Evolutionary conservation across 2,888 invertebrate species (phyloP).

Genomic region (Meteorus colon): DNA sequence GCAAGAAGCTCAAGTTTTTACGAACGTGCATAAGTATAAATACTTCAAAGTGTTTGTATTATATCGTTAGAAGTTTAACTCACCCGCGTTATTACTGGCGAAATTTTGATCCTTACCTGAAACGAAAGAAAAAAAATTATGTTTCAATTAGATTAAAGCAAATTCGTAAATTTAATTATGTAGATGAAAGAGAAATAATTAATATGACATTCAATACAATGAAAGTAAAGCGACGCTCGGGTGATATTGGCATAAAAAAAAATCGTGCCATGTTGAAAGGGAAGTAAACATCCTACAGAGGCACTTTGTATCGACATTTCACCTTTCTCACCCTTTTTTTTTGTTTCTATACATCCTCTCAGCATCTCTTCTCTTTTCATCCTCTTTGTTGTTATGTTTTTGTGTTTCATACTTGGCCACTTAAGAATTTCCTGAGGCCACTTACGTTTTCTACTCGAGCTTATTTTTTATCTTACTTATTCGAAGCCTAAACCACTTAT

Average conservation of each 20-base stretch:
- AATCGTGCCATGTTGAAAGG: neutral
- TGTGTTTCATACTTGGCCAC: neutral
- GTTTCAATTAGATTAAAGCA: constrained; percentile 7
- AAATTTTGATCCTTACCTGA: constrained; percentile 73
- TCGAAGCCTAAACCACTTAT: neutral
- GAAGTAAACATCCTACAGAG: neutral
- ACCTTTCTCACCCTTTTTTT: neutral
- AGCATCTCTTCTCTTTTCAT: constrained; percentile 20
- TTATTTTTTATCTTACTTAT: constrained; percentile 16
- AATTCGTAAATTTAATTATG: neutral
- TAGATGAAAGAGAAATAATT: neutral
- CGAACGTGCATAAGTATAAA: neutral
- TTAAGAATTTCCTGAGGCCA: constrained; percentile 4
- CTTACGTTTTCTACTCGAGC: neutral
- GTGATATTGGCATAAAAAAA: neutral
- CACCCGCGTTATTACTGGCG: constrained; percentile 71
- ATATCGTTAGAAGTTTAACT: constrained; percentile 66
- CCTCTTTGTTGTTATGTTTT: neutral
- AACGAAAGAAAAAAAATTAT: constrained; percentile 57
- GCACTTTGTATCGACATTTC: constrained; percentile 13
- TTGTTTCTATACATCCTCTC: neutral
- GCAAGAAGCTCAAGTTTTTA: neutral
- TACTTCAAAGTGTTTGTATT: constrained; percentile 31
- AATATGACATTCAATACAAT: neutral
- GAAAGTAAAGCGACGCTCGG: neutral